phyloP scores from a whole-genome alignment of 2,888 invertebrate species.

The Andrena trimmerana region DNA sequence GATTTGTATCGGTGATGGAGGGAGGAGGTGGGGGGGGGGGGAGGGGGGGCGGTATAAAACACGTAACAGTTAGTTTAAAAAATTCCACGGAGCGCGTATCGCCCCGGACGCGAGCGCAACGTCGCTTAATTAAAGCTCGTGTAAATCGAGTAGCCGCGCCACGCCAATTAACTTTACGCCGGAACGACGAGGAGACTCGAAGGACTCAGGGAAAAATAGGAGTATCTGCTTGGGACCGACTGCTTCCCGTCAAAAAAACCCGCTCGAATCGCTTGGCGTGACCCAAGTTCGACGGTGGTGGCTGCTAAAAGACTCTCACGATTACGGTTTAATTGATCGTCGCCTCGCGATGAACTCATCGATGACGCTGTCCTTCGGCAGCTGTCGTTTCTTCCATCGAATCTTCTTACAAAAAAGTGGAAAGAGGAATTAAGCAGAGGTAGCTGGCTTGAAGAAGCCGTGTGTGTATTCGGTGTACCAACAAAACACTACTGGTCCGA shows the following conservation, averaged over 20 bases:
- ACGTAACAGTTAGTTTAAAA: constrained; percentile 37
- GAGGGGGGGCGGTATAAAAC: neutral
- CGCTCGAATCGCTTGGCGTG: constrained; percentile 25
- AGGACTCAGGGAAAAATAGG: constrained; percentile 3
- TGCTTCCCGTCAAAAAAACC: constrained; percentile 21
- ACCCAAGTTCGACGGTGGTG: neutral
- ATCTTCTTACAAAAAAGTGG: no score
- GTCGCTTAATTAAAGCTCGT: constrained; percentile 53
- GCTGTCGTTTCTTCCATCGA: no score
- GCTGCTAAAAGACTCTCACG: neutral
- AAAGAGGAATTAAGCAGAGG: no score
- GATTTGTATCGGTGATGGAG: constrained; percentile 10
- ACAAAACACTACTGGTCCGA: neutral
- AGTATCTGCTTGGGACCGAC: constrained; percentile 1
- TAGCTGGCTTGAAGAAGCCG: no score
- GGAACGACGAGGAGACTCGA: constrained; percentile 6
- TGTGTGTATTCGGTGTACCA: neutral
- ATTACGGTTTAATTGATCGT: neutral
- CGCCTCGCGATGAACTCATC: neutral
- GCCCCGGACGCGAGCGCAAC: constrained; percentile 12
- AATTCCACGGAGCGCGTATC: constrained; percentile 25
- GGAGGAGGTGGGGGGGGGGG: no score
- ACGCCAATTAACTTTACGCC: constrained; percentile 58
- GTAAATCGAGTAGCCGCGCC: constrained; percentile 52
- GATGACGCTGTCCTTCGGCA: neutral